These are phyloP conservation scores for Strigops habroptila DNA, from an alignment of 2,113 vertebrate genomes.

Conservation along the genomic window DNA sequence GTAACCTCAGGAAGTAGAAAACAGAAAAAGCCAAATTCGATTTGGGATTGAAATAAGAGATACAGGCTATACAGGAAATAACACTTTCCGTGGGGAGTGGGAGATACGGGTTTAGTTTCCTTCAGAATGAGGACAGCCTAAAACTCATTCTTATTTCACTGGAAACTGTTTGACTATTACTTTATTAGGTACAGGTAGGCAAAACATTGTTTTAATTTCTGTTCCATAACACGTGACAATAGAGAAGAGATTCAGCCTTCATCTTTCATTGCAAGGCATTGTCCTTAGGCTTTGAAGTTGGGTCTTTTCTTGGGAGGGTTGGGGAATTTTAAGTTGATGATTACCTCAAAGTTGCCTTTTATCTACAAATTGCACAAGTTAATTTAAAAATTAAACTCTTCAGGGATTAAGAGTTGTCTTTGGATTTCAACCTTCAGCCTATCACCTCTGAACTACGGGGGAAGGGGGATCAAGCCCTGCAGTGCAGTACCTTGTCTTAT, in stretches of 20 bases:
- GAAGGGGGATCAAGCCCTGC: not conserved
- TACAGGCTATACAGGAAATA: not conserved
- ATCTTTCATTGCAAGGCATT: not conserved
- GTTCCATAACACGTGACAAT: not conserved
- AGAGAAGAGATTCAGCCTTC: not conserved
- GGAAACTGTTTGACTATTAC: not conserved
- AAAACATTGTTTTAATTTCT: not conserved
- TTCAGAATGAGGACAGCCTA: not conserved
- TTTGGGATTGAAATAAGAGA: not conserved
- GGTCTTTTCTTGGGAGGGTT: not conserved
- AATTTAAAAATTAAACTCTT: not conserved
- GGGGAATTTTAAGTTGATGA: not conserved
- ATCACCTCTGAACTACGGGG: not conserved
- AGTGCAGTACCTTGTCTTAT: slow-evolving; percentile 79
- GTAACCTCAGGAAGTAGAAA: not conserved
- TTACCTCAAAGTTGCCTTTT: not conserved
- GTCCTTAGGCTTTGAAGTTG: not conserved
- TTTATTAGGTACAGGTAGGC: not conserved
- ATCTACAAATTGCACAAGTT: not conserved
- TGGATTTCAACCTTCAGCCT: not conserved
- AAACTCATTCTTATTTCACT: not conserved
- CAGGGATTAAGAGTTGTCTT: not conserved
- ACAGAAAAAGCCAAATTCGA: not conserved
- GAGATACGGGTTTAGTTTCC: not conserved
- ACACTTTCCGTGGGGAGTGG: not conserved